Base-by-base conservation (phyloP, 2,888 invertebrate species). In the Sinodicranocentrus sp. region DNA sequence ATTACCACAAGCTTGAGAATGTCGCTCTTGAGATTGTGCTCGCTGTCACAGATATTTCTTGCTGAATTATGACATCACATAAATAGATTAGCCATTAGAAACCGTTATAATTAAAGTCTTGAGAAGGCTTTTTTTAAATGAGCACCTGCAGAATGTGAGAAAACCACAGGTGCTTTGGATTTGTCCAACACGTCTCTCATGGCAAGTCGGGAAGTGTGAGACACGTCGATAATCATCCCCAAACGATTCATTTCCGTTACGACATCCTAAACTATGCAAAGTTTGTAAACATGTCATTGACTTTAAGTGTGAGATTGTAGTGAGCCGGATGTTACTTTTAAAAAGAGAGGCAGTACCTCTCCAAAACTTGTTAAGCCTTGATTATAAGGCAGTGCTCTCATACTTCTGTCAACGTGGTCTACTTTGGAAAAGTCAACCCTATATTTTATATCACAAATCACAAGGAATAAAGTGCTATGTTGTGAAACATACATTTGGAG, bases 211-310 rank as follows among this genome's bases (percentile, higher is more conserved):
- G 94, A 93, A 0, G 94, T 92, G 90, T 94, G 93, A 0, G 93
- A 93, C 63, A 93, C 91, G 89, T 94, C 94, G 54, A 94, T 92
- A 76, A 94, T 90, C 93, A 94, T 94, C 0, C 94, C 94, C 52
- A 94, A 90, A n/a, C 94, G 92, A 89, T 85, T 87, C 84, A 86
- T 84, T 79, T 87, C 88, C 17, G 19, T 17, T 23, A 88, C 63
- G 1, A 88, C 85, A 57, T 86, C 84, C 88, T 88, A 63, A 43
- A 77, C 52, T 67, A 57, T 68, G 23, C 39, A 59, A 75, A 82
- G 17, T 28, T n/a, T 52, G 21, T 33, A n/a, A 5, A 33, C 61
- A 25, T 54, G 43, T 59, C 33, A 63, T 59, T 2, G 1, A 52
- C 54, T 39, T 48, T 59, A 17, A 5, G 3, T 52, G 5, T 54